Evolutionary conservation across 2,888 invertebrate genomes (phyloP).

Genomic region (Azorinus chamasolen): DNA sequence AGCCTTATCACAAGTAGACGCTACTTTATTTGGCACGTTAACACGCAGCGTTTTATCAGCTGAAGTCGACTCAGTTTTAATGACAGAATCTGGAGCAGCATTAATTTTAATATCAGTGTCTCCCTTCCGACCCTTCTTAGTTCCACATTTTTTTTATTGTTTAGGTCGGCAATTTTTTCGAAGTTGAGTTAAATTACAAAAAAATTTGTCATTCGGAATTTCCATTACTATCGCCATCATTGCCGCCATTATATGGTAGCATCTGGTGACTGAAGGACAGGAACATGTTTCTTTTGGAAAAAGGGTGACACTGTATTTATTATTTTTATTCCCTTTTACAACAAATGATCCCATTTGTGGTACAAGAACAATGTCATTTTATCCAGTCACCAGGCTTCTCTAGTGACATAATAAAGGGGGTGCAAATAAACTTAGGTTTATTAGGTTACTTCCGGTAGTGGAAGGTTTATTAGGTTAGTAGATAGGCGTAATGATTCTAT

Average conservation of each 20-base stretch:
- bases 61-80: too few species aligned
- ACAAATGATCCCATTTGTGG: slow-evolving; percentile 39
- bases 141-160: too few species aligned
- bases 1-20: too few species aligned
- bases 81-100: too few species aligned
- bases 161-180: slow-evolving; percentile 15
- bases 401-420: too few species aligned
- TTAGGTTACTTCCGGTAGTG: too few species aligned
- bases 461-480: too few species aligned
- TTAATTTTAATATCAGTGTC: slow-evolving; percentile 5
- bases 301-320: slow-evolving; percentile 38
- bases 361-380: slow-evolving; percentile 32
- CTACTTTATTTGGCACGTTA: too few species aligned
- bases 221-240: slow-evolving; percentile 23
- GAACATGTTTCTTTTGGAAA: slow-evolving; percentile 43
- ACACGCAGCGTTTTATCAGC: too few species aligned
- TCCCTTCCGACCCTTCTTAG: slow-evolving; percentile 5
- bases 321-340: slow-evolving; percentile 25
- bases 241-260: slow-evolving; percentile 47
- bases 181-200: slow-evolving; percentile 3
- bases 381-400: too few species aligned
- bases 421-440: too few species aligned
- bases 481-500: too few species aligned
- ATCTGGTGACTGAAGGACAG: slow-evolving; percentile 20
- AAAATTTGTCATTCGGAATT: slow-evolving; percentile 8